A percentile compares a stretch with the other conserved stretches of the same genome.
Evolutionary conservation across 1,140 invertebrate genomes (phyloP).

Genomic region (Aphidius gifuensis): DNA sequence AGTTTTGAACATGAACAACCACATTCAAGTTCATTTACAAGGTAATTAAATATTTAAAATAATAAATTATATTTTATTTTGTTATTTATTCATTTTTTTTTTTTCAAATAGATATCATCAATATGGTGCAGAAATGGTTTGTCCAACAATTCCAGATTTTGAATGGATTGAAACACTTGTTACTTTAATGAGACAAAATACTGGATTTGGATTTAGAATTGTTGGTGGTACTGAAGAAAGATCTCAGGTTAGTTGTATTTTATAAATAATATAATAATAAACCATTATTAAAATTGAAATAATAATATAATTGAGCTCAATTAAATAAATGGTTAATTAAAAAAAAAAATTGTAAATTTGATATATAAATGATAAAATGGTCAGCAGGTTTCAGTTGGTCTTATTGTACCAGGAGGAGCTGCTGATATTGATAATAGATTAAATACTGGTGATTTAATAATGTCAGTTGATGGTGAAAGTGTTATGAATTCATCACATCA

Average conservation of each 20-base stretch:
- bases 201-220: conserved; percentile 95
- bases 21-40: conserved; percentile 56
- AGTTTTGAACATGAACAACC: conserved; percentile 68
- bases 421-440: conserved; percentile 85
- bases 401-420: conserved; percentile 89
- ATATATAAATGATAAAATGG: conserved; percentile 29
- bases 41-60: conserved; percentile 40
- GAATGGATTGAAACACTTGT: conserved; percentile 77
- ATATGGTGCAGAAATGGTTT: conserved; percentile 49
- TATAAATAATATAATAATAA: not conserved
- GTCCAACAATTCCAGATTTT: conserved; percentile 49
- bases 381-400: conserved; percentile 82
- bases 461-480: conserved; percentile 79
- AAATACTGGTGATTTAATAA: conserved; percentile 84
- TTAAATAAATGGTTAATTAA: too few relatives aligned
- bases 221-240: conserved; percentile 98
- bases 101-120: conserved; percentile 42
- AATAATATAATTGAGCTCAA: too few relatives aligned
- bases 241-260: conserved; percentile 69
- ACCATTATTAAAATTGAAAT: not conserved
- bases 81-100: conserved; percentile 13
- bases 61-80: conserved; percentile 11
- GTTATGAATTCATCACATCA: conserved; percentile 86
- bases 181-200: conserved; percentile 75
- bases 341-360: not conserved